Percentiles rank a stretch among this genome's conserved stretches.
These are phyloP conservation scores for Dendropsophus ebraccatus DNA, from an alignment of 2,113 vertebrate genomes.

Conservation along the genomic window DNA sequence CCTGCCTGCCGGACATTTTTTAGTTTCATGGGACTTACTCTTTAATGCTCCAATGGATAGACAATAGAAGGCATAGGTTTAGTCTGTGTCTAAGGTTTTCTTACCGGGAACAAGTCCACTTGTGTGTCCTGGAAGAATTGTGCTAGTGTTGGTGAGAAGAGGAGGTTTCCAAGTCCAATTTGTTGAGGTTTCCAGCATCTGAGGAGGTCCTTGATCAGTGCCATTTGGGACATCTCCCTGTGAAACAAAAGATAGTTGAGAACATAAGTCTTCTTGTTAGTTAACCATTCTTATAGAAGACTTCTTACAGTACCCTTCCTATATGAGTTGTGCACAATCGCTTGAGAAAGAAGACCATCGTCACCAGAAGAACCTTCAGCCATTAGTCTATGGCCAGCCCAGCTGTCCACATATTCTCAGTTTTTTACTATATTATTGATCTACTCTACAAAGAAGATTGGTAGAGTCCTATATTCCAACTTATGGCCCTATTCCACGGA, in stretches of 20 bases:
- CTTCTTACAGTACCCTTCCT: no score
- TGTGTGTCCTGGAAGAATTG: not conserved
- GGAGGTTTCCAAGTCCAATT: slow-evolving; percentile 30
- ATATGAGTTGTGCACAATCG: no score
- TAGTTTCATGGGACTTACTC: not conserved
- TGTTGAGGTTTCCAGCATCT: not conserved
- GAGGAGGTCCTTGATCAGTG: not conserved
- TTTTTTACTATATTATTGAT: no score
- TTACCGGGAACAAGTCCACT: slow-evolving; percentile 51
- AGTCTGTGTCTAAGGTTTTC: not conserved
- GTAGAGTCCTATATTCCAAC: no score
- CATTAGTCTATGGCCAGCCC: no score
- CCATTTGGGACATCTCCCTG: not conserved
- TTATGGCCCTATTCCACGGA: no score
- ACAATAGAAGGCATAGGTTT: not conserved
- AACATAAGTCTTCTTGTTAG: not conserved
- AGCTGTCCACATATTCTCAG: no score
- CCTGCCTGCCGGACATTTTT: no score
- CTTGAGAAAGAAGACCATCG: no score
- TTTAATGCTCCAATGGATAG: not conserved
- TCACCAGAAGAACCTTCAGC: no score
- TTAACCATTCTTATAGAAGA: no score
- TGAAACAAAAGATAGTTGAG: not conserved
- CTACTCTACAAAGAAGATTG: no score
- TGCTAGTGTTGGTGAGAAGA: slow-evolving; percentile 17